These are phyloP conservation scores for Panopea generosa DNA, from an alignment of 2,888 invertebrate genomes.

Conservation along the genomic window DNA sequence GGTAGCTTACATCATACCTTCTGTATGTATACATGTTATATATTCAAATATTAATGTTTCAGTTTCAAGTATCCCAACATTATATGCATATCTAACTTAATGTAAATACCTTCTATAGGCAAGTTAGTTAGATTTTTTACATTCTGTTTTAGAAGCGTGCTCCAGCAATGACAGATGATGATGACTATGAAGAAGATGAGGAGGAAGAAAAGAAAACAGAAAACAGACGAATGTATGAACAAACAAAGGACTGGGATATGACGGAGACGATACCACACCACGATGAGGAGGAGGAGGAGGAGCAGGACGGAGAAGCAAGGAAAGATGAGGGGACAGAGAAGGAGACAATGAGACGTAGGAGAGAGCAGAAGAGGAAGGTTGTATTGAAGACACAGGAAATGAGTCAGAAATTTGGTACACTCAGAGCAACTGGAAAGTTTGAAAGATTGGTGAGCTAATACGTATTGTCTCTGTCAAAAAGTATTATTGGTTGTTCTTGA, in stretches of 20 bases:
- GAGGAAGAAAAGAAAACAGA: conserved; percentile 21
- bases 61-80: too few relatives aligned
- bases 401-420: conserved; percentile 71
- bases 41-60: too few relatives aligned
- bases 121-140: too few relatives aligned
- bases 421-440: conserved; percentile 67
- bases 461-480: too few relatives aligned
- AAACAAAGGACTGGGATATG: conserved; percentile 47
- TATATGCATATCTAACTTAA: too few relatives aligned
- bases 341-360: conserved; percentile 32
- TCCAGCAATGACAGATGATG: conserved; percentile 27
- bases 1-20: conserved; percentile 28
- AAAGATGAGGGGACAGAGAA: conserved; percentile 59
- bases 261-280: background rate
- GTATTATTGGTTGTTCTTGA: background rate
- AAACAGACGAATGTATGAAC: conserved; percentile 18
- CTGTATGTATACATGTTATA: background rate
- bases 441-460: conserved; percentile 73
- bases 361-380: conserved; percentile 42
- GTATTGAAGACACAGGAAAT: conserved; percentile 65
- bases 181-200: conserved; percentile 56
- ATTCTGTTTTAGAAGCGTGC: conserved; percentile 25
- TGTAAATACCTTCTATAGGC: too few relatives aligned
- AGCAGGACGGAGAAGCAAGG: conserved; percentile 42
- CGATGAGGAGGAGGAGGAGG: conserved; percentile 34